These are phyloP conservation scores for Peucedramus taeniatus DNA, from an alignment of 2,113 vertebrate species.

Conservation along the genomic window DNA sequence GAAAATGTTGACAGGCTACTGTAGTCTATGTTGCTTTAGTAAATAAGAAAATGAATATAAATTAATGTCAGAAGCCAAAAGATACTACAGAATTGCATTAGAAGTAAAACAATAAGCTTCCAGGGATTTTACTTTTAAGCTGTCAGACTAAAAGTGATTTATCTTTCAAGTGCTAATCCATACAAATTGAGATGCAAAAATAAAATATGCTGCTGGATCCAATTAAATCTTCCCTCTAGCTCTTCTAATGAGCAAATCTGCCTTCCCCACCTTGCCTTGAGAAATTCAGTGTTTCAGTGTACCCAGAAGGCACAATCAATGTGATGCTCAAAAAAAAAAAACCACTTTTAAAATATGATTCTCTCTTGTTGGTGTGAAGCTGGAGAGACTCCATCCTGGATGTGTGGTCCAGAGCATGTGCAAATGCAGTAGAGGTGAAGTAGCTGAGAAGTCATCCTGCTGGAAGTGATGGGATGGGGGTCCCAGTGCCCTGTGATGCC, in stretches of 20 bases:
- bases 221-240: slow-evolving; percentile 44
- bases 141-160: slow-evolving; percentile 33
- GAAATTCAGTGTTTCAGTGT: not conserved
- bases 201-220: slow-evolving; percentile 9
- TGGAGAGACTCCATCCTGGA: not conserved
- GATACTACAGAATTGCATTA: slow-evolving; percentile 33
- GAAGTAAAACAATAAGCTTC: slow-evolving; percentile 52
- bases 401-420: not conserved
- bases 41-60: slow-evolving; percentile 45
- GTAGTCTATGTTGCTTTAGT: not conserved
- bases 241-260: slow-evolving; percentile 24
- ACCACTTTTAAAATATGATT: not conserved
- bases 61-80: slow-evolving; percentile 51
- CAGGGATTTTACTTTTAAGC: slow-evolving; percentile 56
- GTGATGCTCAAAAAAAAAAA: not conserved
- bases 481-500: not conserved
- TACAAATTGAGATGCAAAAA: slow-evolving; percentile 53
- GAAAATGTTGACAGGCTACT: slow-evolving; percentile 10
- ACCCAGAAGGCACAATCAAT: not conserved
- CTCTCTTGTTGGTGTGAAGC: not conserved
- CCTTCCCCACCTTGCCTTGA: not conserved
- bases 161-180: slow-evolving; percentile 60
- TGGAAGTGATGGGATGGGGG: not conserved
- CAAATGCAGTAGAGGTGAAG: not conserved
- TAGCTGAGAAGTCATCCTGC: not conserved